These are phyloP conservation scores for Serripes groenlandicus DNA, from an alignment of 2,888 invertebrate species.

Conservation along the genomic window DNA sequence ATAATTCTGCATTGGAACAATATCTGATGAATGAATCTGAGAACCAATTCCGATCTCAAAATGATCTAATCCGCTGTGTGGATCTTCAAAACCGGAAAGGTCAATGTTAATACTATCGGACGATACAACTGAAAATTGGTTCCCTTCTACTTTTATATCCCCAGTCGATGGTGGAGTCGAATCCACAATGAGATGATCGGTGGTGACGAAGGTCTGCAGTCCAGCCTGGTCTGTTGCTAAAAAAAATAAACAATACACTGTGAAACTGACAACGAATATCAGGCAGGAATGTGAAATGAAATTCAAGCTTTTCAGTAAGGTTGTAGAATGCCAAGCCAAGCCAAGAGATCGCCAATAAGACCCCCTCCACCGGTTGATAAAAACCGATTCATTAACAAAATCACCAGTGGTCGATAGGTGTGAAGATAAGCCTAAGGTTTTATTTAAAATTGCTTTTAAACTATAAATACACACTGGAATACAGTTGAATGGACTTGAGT, in stretches of 20 bases:
- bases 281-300: not conserved
- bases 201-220: slow-evolving; percentile 39
- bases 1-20: not conserved
- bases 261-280: not conserved
- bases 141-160: not conserved
- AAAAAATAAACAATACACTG: not conserved
- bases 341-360: no score
- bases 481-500: no score
- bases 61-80: slow-evolving; percentile 36
- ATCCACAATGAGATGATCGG: slow-evolving; percentile 63
- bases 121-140: not conserved
- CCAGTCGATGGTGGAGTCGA: slow-evolving; percentile 47
- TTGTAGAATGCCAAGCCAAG: no score
- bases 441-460: no score
- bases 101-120: not conserved
- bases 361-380: no score
- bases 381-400: not conserved
- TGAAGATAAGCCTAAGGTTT: no score
- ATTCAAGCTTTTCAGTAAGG: not conserved
- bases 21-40: slow-evolving; percentile 1
- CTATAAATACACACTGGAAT: no score
- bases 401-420: no score
- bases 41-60: slow-evolving; percentile 41
- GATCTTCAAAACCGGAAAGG: slow-evolving; percentile 18
- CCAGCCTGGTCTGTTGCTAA: slow-evolving; percentile 37